Evolutionary conservation across 2,888 invertebrate species (phyloP).

Genomic region (Troides oblongomaculatus): DNA sequence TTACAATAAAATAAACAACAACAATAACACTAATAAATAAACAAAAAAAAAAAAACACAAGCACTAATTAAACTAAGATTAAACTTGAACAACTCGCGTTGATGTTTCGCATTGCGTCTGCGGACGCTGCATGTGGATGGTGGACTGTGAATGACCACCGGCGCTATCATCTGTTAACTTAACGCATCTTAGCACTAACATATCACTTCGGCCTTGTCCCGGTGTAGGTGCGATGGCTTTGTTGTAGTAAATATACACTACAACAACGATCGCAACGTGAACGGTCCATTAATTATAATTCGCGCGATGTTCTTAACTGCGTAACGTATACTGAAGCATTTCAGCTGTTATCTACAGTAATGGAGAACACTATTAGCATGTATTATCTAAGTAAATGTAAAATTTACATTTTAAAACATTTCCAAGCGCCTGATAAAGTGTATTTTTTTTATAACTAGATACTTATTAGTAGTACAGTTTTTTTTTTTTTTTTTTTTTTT

Average conservation of each 20-base stretch:
- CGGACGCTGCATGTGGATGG: constrained; percentile 23
- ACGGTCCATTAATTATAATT: not conserved
- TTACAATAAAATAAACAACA: constrained; percentile 1
- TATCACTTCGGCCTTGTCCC: constrained; percentile 20
- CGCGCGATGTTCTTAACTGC: not conserved
- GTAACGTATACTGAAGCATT: no score
- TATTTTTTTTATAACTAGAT: no score
- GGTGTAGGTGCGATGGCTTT: not conserved
- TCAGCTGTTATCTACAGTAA: no score
- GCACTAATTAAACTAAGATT: constrained; percentile 7
- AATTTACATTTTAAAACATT: no score
- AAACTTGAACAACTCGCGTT: constrained; percentile 22
- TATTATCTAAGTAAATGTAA: no score
- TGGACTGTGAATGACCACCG: constrained; percentile 26
- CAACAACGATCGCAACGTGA: not conserved
- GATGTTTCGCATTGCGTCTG: constrained; percentile 18
- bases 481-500: no score
- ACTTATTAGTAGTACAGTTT: no score
- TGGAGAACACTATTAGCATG: no score
- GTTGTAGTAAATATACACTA: not conserved
- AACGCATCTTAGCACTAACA: constrained; percentile 23
- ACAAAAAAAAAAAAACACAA: constrained; percentile 15
- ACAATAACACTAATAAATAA: constrained; percentile 4
- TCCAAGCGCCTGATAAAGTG: no score
- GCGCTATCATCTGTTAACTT: constrained; percentile 27